A percentile compares a stretch with the other conserved stretches of the same genome.
These are phyloP conservation scores for Chymomyza caudatula DNA, from an alignment of 2,888 invertebrate species.

Conservation along the genomic window DNA sequence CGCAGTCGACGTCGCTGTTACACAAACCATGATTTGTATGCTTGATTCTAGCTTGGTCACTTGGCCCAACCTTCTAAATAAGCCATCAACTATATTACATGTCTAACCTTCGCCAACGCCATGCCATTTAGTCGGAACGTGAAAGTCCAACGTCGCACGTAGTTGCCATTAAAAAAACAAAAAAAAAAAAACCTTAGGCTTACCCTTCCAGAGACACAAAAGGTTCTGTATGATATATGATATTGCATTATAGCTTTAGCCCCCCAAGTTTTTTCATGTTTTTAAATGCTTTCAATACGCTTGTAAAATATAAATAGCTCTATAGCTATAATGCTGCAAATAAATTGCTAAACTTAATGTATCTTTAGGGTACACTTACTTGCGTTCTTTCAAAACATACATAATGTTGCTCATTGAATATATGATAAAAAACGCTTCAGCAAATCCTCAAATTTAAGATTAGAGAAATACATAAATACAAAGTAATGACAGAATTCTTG, in stretches of 20 bases:
- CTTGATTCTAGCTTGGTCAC: neutral
- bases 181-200: conserved; percentile 5
- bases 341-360: neutral
- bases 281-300: neutral
- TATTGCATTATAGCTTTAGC: neutral
- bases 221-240: neutral
- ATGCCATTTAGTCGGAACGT: conserved; percentile 34
- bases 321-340: neutral
- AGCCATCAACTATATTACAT: conserved; percentile 38
- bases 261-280: neutral
- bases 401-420: no score
- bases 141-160: conserved; percentile 48
- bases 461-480: no score
- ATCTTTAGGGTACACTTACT: neutral
- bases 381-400: no score
- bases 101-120: conserved; percentile 2
- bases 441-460: no score
- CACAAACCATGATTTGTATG: conserved; percentile 9
- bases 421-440: no score
- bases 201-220: neutral
- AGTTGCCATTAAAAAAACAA: conserved; percentile 28
- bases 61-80: conserved; percentile 53
- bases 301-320: neutral
- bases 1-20: conserved; percentile 33
- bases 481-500: no score